Evolutionary conservation across 2,113 vertebrate species (phyloP), one percentile per base, ranked within the genome.

Genomic region (Mystacornis crossleyi): DNA sequence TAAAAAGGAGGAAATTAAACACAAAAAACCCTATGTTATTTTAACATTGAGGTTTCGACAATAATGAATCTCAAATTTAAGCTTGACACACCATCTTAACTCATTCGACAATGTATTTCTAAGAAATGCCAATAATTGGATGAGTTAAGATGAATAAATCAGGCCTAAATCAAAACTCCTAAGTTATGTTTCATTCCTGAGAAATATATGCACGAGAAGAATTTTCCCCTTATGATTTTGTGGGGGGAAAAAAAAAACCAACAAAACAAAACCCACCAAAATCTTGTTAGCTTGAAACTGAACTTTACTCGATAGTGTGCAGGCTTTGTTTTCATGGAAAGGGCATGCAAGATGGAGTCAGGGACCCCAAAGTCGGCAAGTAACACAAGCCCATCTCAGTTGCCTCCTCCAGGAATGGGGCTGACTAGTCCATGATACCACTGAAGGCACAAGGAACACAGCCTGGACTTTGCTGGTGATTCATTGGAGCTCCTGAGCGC

Each of bases 1-100:
- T 95, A 93, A 86, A 92, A 95, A 92, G 48, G 93, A 94, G 93
- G 95, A 97, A 96, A 96, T 96, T 93, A 86, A 94, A 95, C 72
- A 65, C 23, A 93, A 94, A 94, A 83, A 2, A 4, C 10, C 2
- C 2, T 1, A 10, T 86, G 85, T 79, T 95, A 69, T 92, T 95
- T 89, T 89, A 97, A 86, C 69, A 58, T 89, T 73, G 64, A 65
- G 48, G 79, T 96, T 95, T 94, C 87, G 89, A 84, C 38, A 94
- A 69, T 50, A 81, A 81, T 66, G 50, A 93, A 89, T 92, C 65
- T 93, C 51, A 86, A 92, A 83, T 93, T 94, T 51, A 83, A 78
- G 69, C 54, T 71, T 54, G 67, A 94, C 40, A 73, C 10, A 79
- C 53, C 60, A 53, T 86, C 65, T 66, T 84, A 92, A 84, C 21